Base-by-base conservation (phyloP, 2,888 invertebrate genomes). In the Acheta domesticus region DNA sequence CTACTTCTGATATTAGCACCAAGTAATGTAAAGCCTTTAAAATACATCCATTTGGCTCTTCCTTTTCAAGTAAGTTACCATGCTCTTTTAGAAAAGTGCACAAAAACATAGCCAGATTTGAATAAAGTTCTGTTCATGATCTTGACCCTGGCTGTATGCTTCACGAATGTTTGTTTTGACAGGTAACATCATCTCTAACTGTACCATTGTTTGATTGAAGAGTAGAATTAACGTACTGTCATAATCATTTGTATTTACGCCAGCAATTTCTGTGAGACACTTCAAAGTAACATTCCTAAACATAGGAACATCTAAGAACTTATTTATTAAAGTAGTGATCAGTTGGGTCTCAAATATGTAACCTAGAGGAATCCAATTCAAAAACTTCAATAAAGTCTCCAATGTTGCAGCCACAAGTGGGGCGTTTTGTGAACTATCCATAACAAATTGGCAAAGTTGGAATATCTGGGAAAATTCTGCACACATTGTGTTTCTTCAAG, bases 331-430 rank as follows among this genome's bases (percentile, higher is more conserved):
- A 79, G 97, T 97, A 84, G 93, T 93, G 84, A 99, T 97, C 80
- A 99, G 90, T 86, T 97, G 96, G 83, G 99, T 99, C 90, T 99
- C 99, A 89, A 99, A 99, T 86, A 99, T 99, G 87, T 99, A 99
- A 19, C 99, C 99, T 82, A 99, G 90, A 20, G 99, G 99, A 85
- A 99, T 99, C 99, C 99, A 99, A 86, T 98, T 99, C 75, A 99
- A 91, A 89, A 99, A 99, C 86, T 97, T 91, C 83, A 99, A 89
- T 80, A 99, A 89, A 4, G 99, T 99, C 86, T 99, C 97, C 83
- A 99, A 90, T 0, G 99, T 99, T 8, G 97, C 94, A 85, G 96
- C 96, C 80, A 99, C 98, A 81, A 99, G 90, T 75, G 96, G 94
- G 77, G 98, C 97, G 90, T 98, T 99, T 88, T 97, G 96, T 19